Percentiles rank a stretch among this genome's conserved stretches.
Evolutionary conservation across 2,113 vertebrate genomes (phyloP).

Genomic region (Pomatostomus ruficeps): DNA sequence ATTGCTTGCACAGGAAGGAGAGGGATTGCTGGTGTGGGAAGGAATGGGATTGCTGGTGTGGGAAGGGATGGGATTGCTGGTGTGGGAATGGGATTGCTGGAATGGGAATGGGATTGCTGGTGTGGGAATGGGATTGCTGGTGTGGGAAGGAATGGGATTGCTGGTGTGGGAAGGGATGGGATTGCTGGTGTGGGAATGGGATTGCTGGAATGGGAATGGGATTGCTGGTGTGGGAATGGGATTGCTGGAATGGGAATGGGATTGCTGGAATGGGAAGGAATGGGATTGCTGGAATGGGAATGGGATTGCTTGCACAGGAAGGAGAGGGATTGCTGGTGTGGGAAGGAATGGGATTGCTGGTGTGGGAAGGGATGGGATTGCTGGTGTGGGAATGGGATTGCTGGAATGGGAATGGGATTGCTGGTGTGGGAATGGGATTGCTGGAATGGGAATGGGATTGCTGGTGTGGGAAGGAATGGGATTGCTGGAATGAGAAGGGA

Average conservation of each 20-base stretch:
- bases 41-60: no score
- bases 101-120: fast-evolving
- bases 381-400: not conserved
- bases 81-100: fast-evolving
- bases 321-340: not conserved
- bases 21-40: not conserved
- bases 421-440: not conserved
- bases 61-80: not conserved
- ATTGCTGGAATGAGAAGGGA: fast-evolving
- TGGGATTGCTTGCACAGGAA: no score
- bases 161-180: fast-evolving
- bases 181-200: fast-evolving
- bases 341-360: no score
- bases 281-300: fast-evolving
- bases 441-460: fast-evolving
- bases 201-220: no score
- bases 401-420: fast-evolving
- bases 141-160: fast-evolving
- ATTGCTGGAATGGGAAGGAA: not conserved
- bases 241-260: no score
- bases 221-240: no score
- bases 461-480: fast-evolving
- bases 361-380: no score
- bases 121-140: fast-evolving
- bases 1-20: not conserved